These are phyloP conservation scores for Semnornis frantzii DNA, from an alignment of 2,113 vertebrate genomes.

Conservation along the genomic window DNA sequence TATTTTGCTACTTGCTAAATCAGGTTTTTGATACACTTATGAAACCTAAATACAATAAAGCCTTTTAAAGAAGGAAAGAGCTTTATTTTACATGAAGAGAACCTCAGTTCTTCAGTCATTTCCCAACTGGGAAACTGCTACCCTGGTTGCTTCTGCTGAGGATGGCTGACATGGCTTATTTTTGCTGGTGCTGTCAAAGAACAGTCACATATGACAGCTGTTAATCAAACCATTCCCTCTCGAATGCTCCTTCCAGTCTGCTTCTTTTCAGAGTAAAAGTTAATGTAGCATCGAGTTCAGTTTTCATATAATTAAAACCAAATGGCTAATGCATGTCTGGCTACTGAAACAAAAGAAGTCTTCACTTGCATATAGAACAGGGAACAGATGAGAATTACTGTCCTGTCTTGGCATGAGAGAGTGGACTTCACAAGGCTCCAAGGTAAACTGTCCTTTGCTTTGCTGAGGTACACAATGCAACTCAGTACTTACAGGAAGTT, in stretches of 20 bases:
- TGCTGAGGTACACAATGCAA: background rate
- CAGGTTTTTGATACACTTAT: background rate
- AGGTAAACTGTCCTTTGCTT: background rate
- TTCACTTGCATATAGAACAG: background rate
- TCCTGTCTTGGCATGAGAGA: background rate
- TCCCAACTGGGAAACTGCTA: background rate
- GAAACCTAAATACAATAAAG: constrained; percentile 11
- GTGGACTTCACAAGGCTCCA: background rate
- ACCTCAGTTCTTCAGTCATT: background rate
- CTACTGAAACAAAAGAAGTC: background rate
- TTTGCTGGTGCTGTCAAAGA: background rate
- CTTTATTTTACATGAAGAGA: background rate
- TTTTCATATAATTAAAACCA: constrained; percentile 22
- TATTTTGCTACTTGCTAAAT: constrained; percentile 3
- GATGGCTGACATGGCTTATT: background rate
- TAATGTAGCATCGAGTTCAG: background rate
- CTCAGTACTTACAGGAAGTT: background rate
- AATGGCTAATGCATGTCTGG: background rate
- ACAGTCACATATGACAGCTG: background rate
- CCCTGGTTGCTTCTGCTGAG: background rate
- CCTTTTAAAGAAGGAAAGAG: background rate
- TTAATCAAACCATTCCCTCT: background rate
- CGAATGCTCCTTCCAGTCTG: background rate
- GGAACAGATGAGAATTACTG: background rate
- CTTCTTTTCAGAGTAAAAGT: background rate